Conservation (phyloP, 1,140 invertebrate species). For the Drosophila sucinea region DNA sequence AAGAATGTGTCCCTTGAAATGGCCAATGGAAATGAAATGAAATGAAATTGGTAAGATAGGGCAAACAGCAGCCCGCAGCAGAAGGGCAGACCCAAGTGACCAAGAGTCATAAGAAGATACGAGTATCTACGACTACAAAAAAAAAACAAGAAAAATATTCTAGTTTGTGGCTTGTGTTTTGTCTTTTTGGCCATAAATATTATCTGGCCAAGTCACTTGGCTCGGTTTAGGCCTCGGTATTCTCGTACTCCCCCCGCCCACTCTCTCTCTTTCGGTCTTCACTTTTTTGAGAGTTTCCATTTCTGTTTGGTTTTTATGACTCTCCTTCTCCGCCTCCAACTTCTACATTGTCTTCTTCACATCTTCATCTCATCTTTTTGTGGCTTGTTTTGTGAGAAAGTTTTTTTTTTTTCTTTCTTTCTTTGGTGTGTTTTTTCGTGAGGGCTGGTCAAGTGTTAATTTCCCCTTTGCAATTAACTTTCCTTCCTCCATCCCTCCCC, state of each 20-base stretch:
- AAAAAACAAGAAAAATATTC: slow-evolving; percentile 1
- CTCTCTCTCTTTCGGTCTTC: not conserved
- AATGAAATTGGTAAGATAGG: slow-evolving; percentile 21
- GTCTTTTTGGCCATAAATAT: slow-evolving; percentile 64
- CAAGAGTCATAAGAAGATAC: slow-evolving; percentile 37
- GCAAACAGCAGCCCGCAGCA: slow-evolving; percentile 6
- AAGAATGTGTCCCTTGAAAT: slow-evolving; percentile 9
- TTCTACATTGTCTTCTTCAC: not conserved
- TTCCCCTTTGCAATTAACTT: slow-evolving; percentile 62
- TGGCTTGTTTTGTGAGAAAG: slow-evolving; percentile 16
- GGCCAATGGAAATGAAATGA: slow-evolving; percentile 12
- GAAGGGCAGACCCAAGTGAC: slow-evolving; percentile 27
- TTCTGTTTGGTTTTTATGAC: slow-evolving; percentile 8
- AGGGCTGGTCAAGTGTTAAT: slow-evolving; percentile 66
- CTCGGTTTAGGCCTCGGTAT: slow-evolving; percentile 19
- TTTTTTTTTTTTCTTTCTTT: not conserved
- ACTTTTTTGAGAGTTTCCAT: slow-evolving; percentile 2
- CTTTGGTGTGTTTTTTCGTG: not conserved
- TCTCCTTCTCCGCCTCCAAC: not conserved
- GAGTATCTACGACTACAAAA: not conserved
- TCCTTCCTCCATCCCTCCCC: not conserved
- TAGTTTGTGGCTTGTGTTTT: slow-evolving; percentile 48
- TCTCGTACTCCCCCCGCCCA: not conserved
- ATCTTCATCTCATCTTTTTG: slow-evolving; percentile 28
- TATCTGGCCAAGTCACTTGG: slow-evolving; percentile 41